Percentiles rank a stretch among this genome's conserved stretches.
phyloP scores from a whole-genome alignment of 2,888 invertebrate species.

The Anodontia alba region DNA sequence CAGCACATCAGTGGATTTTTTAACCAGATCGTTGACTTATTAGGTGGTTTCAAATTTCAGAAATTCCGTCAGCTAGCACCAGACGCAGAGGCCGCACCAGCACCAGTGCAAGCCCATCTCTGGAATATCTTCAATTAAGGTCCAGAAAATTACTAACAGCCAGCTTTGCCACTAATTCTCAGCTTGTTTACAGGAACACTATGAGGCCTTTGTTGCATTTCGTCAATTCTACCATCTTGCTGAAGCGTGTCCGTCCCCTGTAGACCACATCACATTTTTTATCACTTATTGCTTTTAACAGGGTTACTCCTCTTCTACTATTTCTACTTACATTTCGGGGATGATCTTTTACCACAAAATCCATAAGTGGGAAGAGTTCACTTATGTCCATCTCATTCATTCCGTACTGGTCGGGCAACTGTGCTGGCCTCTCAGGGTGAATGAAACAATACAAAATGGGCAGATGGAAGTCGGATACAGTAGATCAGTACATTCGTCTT shows the following conservation, averaged over 20 bases:
- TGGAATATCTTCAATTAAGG: constrained; percentile 18
- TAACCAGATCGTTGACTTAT: too few species aligned
- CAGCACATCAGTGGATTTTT: too few species aligned
- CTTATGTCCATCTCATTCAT: too few species aligned
- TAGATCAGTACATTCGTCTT: too few species aligned
- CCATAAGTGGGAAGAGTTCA: background rate
- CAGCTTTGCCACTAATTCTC: background rate
- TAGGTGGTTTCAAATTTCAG: too few species aligned
- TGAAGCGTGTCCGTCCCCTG: constrained; percentile 2
- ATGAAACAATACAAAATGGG: too few species aligned
- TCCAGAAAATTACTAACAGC: background rate
- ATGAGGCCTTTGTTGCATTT: background rate
- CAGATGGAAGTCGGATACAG: too few species aligned
- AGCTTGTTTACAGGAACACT: background rate
- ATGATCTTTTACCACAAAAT: constrained; percentile 18
- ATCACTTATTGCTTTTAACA: background rate
- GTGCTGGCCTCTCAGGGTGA: too few species aligned
- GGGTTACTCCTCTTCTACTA: background rate
- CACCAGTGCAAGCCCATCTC: background rate
- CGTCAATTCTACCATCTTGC: background rate
- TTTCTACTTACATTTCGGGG: constrained; percentile 9
- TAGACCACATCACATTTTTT: background rate
- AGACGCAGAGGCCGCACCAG: constrained; percentile 5
- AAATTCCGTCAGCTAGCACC: constrained; percentile 30
- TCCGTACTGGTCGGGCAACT: too few species aligned